Evolutionary conservation across 2,888 invertebrate species (phyloP).

Genomic region (Drosophila infuscata): DNA sequence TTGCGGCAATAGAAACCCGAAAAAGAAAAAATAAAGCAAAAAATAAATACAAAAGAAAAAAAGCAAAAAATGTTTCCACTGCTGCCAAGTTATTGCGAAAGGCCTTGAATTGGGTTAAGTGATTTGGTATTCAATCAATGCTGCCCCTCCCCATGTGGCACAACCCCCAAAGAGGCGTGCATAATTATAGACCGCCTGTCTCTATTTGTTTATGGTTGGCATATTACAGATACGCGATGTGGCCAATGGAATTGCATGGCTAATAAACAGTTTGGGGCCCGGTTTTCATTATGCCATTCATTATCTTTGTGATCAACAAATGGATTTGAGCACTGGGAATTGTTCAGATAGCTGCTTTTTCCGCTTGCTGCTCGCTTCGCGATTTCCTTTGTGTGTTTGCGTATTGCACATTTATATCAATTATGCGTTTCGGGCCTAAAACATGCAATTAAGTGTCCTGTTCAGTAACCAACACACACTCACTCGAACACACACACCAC

Average conservation of each 20-base stretch:
- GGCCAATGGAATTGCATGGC: slow-evolving; percentile 37
- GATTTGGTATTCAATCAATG: slow-evolving; percentile 74
- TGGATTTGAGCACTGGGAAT: slow-evolving; percentile 45
- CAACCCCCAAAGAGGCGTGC: slow-evolving; percentile 26
- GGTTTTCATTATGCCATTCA: slow-evolving; percentile 59
- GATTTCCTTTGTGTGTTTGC: slow-evolving; percentile 20
- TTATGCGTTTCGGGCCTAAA: slow-evolving; percentile 56
- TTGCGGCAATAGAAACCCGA: slow-evolving; percentile 42
- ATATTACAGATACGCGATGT: slow-evolving; percentile 55
- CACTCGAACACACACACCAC: background rate
- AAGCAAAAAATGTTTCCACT: slow-evolving; percentile 14
- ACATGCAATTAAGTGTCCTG: slow-evolving; percentile 44
- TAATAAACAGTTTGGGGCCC: slow-evolving; percentile 62
- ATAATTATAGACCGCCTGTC: slow-evolving; percentile 59
- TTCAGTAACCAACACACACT: background rate
- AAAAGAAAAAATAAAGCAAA: slow-evolving; percentile 6
- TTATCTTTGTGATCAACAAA: slow-evolving; percentile 65
- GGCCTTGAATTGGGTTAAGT: slow-evolving; percentile 75
- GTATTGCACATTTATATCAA: slow-evolving; percentile 67
- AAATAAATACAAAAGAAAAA: background rate
- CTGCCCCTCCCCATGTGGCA: background rate
- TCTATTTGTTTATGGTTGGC: slow-evolving; percentile 59
- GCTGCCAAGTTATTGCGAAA: slow-evolving; percentile 73
- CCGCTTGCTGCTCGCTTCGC: slow-evolving; percentile 22
- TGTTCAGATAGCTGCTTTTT: slow-evolving; percentile 20